Evolutionary conservation across 2,113 vertebrate species (phyloP).

Genomic region (Tachysurus vachellii): DNA sequence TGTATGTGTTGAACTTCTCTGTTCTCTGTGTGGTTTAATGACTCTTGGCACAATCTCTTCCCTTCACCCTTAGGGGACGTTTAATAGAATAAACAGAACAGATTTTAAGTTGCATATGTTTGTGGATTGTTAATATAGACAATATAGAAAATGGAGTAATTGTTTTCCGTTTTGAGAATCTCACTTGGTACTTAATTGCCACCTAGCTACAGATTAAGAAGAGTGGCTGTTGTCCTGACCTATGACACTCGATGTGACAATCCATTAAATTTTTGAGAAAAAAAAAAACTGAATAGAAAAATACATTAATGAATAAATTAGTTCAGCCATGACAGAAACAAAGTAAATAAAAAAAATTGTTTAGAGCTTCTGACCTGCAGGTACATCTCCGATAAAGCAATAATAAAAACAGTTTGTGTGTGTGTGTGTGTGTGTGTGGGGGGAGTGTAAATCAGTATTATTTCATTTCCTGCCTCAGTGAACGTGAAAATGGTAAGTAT

Average conservation of each 20-base stretch:
- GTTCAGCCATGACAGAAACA: not conserved
- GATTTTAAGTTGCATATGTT: not conserved
- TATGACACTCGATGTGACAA: not conserved
- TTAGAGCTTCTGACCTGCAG: not conserved
- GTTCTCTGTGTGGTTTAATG: not conserved
- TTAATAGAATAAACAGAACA: not conserved
- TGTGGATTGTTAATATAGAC: not conserved
- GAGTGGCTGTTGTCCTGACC: not conserved
- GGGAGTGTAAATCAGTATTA: not conserved
- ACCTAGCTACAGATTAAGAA: not conserved
- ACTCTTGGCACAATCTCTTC: not conserved
- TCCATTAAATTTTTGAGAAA: not conserved
- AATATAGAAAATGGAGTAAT: not conserved
- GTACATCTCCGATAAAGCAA: not conserved
- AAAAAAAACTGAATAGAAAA: not conserved
- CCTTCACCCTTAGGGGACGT: not conserved
- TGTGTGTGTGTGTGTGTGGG: not conserved
- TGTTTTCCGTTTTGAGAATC: not conserved
- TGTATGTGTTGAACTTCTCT: too few relatives aligned
- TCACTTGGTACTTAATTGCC: not conserved
- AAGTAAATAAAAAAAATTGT: not conserved
- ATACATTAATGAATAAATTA: not conserved
- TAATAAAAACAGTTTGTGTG: not conserved
- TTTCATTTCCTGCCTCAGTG: constrained; percentile 22
- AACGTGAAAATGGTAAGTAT: not conserved